These are phyloP conservation scores for Triops longicaudatus DNA, from an alignment of 1,140 invertebrate genomes.

Conservation along the genomic window DNA sequence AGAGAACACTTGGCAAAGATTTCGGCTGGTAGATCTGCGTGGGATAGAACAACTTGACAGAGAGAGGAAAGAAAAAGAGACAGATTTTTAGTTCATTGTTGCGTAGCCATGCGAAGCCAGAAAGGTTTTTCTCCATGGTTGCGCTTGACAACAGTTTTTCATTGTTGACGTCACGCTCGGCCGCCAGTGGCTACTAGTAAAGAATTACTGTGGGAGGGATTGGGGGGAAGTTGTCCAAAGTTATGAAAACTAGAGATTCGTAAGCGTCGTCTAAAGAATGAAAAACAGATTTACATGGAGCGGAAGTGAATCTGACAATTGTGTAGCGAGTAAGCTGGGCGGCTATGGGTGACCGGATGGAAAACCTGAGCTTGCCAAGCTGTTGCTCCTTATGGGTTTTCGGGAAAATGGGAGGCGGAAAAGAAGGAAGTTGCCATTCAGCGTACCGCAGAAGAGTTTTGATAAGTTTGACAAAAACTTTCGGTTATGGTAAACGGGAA, in stretches of 20 bases:
- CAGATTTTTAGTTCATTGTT: not conserved
- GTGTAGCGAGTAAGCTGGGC: not conserved
- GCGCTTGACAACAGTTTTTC: not conserved
- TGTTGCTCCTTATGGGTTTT: constrained; percentile 4
- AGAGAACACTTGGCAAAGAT: not conserved
- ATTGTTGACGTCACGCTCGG: constrained; percentile 5
- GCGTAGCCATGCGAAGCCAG: not conserved
- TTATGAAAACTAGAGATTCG: not conserved
- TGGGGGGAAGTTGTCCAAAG: not conserved
- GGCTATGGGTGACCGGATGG: not conserved
- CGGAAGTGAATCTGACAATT: not conserved
- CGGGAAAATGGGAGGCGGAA: too few relatives aligned
- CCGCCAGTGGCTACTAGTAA: not conserved
- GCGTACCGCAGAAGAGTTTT: not conserved
- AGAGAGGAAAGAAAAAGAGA: too few relatives aligned
- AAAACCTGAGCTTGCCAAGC: not conserved
- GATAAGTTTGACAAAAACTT: not conserved
- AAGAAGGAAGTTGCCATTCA: too few relatives aligned
- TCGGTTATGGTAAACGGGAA: not conserved
- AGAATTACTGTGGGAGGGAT: not conserved
- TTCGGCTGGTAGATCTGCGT: not conserved
- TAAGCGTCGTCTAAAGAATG: not conserved
- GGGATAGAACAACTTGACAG: not conserved
- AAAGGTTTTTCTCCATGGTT: not conserved
- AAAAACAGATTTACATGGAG: not conserved